Base-by-base conservation (phyloP, 2,797 vertebrate genomes). In the Sebastiscus albofasciatus region DNA sequence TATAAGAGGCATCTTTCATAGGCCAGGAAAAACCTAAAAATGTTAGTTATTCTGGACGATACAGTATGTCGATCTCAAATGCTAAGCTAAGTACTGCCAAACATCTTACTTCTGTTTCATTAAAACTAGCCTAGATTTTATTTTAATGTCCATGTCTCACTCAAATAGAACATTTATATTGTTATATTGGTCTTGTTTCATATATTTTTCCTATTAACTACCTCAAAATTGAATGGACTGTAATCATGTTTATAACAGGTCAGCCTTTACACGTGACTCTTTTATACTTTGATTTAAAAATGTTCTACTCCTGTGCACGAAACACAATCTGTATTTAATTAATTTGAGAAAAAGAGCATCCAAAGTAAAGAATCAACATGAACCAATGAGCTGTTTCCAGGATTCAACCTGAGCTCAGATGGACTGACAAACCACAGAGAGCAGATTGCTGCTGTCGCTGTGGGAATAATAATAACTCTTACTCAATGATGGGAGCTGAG, bases 401-500 rank as follows among this genome's bases (percentile, higher is more conserved):
- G 75, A 72, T 55, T 90, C 55, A 74, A 59, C 74, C 72, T 80
- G 70, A 85, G 80, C 65, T 68, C 46, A 11, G 72, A 75, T 34
- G 82, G 67, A 77, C 66, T 52, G 59, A 80, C 36, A 74, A 29
- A 62, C 49, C 80, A 79, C 42, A 82, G 67, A 75, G 29, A 72
- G 29, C 71, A 18, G 31, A 31, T 24, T 46, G 9, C 34, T 49
- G 49, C 36, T 59, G 59, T 67, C 56, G 61, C 67, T 61, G 70
- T 42, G 16, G 42, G 61, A 77, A 46, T 69, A 36, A 72, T 58
- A 52, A 10, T 9, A 52, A 11, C 13, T 18, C 82, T 95, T 92
- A 97, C 90, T 97, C 94, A 54, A 97, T 97, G 84, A 96, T 93
- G 7, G 97, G 97, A 55, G 97, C 97, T 0, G 97, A 97, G 73